phyloP scores from a whole-genome alignment of 2,113 vertebrate species.

The Tetrao urogallus region DNA sequence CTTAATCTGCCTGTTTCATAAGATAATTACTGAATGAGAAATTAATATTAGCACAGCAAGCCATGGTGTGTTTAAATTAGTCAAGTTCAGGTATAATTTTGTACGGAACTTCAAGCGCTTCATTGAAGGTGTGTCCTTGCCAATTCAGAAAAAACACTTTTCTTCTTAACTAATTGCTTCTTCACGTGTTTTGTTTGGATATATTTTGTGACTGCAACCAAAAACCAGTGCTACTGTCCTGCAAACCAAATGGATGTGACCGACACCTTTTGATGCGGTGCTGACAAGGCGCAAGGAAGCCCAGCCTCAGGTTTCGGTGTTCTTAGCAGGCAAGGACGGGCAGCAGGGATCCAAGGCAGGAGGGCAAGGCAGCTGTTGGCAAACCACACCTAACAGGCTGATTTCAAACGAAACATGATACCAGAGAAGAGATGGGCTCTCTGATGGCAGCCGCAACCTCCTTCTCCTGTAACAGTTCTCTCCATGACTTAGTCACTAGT shows the following conservation, averaged over 20 bases:
- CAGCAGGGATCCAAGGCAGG: neutral
- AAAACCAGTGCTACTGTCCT: neutral
- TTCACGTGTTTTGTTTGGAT: neutral
- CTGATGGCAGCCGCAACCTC: neutral
- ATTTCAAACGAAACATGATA: neutral
- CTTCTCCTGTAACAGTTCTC: neutral
- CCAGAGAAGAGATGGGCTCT: neutral
- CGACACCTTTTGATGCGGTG: rapidly evolving
- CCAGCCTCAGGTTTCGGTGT: neutral
- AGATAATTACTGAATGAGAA: slow-evolving; percentile 52
- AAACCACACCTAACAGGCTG: neutral
- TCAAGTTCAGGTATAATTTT: neutral
- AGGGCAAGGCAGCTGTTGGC: neutral
- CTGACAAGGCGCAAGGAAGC: neutral
- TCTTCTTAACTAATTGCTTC: neutral
- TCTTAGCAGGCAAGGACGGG: neutral
- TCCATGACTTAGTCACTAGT: neutral
- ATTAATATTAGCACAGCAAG: neutral
- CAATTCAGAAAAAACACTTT: neutral
- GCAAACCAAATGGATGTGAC: rapidly evolving
- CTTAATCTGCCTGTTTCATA: slow-evolving; percentile 42
- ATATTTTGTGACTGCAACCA: neutral
- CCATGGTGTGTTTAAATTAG: neutral
- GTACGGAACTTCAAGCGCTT: neutral
- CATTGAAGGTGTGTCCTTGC: rapidly evolving